Evolutionary conservation across 53 echinoderm and acorn worm species (phyloP), one percentile per base, ranked within the genome.

Genomic region (Henricia sp.): DNA sequence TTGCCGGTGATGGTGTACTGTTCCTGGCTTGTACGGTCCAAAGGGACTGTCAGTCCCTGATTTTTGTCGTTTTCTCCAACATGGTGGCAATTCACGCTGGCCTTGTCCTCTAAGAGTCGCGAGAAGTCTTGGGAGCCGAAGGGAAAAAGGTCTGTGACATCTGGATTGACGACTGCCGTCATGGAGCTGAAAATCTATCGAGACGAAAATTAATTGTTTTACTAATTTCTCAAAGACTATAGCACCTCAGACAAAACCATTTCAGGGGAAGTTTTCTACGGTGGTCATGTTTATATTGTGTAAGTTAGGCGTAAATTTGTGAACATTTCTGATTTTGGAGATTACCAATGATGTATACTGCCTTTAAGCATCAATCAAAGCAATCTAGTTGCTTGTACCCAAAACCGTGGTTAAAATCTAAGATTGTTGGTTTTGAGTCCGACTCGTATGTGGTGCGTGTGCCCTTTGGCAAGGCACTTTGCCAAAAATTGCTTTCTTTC

Each of bases 131-230:
- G 43, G 0, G 59, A 59, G 43, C 21, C 33, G 35, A 71, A 70
- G 34, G 85, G 85, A 16, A 84, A 55, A 56, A 71, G 35, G 0
- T 56, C 50, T 19, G 59, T 44, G n/a, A 84, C 44, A 52, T 84
- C 85, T 52, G 59, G 71, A 27, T 84, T 71, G 56, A 84, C 56
- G 24, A 59, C 42, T 12, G 85, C 85, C 23, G 19, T 59, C 59
- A 84, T 48, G 14, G 70, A 84, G 42, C 58, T 72, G 71, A 70
- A 84, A 70, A 84, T 72, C 85, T 84, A 52, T 50, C 33, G 2
- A 6, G n/a, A n/a, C n/a, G n/a, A n/a, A n/a, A n/a, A n/a, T n/a
- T n/a, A n/a, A n/a, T n/a, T n/a, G n/a, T n/a, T n/a, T n/a, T n/a
- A n/a, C n/a, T n/a, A n/a, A n/a, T n/a, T n/a, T n/a, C n/a, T n/a